These are phyloP conservation scores for Chlorodrepanis virens DNA, from an alignment of 2,113 vertebrate genomes.

Conservation along the genomic window DNA sequence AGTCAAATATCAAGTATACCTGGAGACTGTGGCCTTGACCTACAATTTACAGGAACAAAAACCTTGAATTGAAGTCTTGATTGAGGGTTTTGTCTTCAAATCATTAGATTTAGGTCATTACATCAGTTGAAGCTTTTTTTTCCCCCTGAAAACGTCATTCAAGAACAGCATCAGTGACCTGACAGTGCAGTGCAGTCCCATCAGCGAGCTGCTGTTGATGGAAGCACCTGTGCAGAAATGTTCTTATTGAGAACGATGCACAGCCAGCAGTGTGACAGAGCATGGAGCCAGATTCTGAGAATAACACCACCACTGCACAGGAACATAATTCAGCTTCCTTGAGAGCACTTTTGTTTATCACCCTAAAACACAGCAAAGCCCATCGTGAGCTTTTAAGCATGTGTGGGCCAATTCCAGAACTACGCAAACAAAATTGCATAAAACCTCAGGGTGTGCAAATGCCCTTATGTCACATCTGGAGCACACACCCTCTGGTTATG, in stretches of 20 bases:
- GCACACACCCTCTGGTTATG: background rate
- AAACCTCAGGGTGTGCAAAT: background rate
- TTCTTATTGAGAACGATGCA: background rate
- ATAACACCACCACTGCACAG: background rate
- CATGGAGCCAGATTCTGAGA: background rate
- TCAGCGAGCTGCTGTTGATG: background rate
- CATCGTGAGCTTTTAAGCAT: background rate
- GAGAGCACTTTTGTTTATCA: conserved; percentile 1
- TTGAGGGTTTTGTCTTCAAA: background rate
- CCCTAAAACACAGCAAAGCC: background rate
- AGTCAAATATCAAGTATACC: background rate
- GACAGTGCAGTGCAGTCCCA: background rate
- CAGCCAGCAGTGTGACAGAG: background rate
- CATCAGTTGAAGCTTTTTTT: background rate
- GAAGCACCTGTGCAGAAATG: background rate
- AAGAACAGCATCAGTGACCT: background rate
- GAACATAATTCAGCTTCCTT: background rate
- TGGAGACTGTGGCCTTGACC: background rate
- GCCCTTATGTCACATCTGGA: background rate
- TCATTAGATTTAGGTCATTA: background rate
- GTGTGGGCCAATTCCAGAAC: background rate
- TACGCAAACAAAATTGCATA: background rate
- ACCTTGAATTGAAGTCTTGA: background rate
- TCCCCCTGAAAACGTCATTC: background rate
- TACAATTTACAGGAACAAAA: background rate